phyloP scores from a whole-genome alignment of 2,113 vertebrate species.

The Amphiprion percula region DNA sequence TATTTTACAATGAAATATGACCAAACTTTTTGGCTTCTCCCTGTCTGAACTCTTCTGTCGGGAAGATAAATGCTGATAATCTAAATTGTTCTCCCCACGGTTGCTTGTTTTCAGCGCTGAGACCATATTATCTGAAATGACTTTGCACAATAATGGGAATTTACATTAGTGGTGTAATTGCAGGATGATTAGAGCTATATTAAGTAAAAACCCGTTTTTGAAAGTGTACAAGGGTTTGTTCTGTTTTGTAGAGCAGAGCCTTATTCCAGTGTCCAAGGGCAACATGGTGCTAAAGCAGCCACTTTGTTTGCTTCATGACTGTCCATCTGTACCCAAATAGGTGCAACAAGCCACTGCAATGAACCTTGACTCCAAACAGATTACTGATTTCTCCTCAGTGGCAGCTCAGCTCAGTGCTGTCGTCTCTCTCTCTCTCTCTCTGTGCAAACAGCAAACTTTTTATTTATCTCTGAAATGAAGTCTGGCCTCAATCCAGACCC shows the following conservation, averaged over 20 bases:
- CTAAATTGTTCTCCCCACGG: constrained; percentile 1
- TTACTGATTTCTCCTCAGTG: neutral
- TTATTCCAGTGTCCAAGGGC: neutral
- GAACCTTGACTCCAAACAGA: neutral
- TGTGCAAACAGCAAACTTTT: neutral
- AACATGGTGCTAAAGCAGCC: neutral
- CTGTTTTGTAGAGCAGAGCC: neutral
- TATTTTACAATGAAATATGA: constrained; percentile 5
- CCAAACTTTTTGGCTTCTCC: neutral
- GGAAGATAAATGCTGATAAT: constrained; percentile 22
- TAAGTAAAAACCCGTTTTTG: neutral
- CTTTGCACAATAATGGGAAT: neutral
- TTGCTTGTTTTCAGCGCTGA: neutral
- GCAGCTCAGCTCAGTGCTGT: neutral
- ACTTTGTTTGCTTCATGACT: neutral
- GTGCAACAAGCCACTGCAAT: neutral
- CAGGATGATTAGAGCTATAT: neutral
- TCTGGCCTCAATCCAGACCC: neutral
- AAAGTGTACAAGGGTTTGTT: neutral
- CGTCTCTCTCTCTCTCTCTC: neutral
- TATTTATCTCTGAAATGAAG: constrained; percentile 12
- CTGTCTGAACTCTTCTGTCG: neutral
- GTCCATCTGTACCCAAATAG: constrained; percentile 1
- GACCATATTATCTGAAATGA: neutral
- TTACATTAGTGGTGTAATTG: neutral